Percentiles rank a stretch among this genome's conserved stretches.
Evolutionary conservation across 2,888 invertebrate species (phyloP).

Genomic region (Drosophila melanosoma): DNA sequence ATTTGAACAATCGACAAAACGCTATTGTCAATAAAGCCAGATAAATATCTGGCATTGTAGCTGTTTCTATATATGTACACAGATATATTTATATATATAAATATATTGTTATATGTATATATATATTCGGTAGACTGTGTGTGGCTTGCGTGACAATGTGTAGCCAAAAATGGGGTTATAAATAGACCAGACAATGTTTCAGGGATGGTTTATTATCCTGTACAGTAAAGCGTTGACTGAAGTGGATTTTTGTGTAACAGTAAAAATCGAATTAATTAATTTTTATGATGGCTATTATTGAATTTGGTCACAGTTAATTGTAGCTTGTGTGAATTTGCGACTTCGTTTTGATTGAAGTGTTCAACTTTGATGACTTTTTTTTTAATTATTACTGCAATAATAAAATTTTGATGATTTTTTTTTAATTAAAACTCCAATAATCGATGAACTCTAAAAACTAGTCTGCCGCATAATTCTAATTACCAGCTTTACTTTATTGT

Average conservation of each 20-base stretch:
- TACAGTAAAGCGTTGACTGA: constrained; percentile 34
- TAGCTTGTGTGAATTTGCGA: neutral
- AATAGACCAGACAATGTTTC: constrained; percentile 15
- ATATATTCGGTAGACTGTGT: constrained; percentile 26
- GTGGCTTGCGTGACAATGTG: constrained; percentile 75
- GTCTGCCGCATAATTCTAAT: neutral
- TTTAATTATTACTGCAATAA: neutral
- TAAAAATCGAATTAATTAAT: neutral
- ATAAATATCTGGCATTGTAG: constrained; percentile 79
- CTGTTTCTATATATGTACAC: constrained; percentile 46
- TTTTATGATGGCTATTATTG: neutral
- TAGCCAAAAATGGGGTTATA: constrained; percentile 25
- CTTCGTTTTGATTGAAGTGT: constrained; percentile 1
- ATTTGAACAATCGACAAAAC: constrained; percentile 82
- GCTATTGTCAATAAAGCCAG: constrained; percentile 80
- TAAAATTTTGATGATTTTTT: neutral
- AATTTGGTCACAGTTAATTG: constrained; percentile 1
- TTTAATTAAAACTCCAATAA: neutral
- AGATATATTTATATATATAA: constrained; percentile 3
- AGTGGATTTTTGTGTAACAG: neutral
- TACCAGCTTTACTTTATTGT: constrained; percentile 41
- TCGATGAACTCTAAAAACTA: neutral
- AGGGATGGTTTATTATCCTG: constrained; percentile 29
- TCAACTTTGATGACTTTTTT: neutral
- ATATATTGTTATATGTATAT: constrained; percentile 16